Base-by-base conservation (phyloP, 2,888 invertebrate genomes). In the Drosophila villosipedis region DNA sequence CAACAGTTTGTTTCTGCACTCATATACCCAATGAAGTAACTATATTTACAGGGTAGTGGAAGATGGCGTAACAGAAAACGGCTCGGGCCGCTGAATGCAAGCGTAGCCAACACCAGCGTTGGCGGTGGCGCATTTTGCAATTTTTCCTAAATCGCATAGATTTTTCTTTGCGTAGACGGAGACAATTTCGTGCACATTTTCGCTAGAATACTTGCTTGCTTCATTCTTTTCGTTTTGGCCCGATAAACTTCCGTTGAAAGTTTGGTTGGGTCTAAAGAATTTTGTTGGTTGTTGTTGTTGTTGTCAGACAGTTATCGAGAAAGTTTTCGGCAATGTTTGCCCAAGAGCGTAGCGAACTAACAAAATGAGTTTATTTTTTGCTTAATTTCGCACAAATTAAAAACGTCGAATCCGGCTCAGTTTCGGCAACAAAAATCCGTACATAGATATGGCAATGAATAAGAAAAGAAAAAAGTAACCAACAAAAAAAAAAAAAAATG, bases 301-400 rank as follows among this genome's bases (percentile, higher is more conserved):
- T 90, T 88, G 83, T 68, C 76, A 83, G 85, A 86, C 85, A 90
- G 91, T 91, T 86, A 86, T 86, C 85, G 88, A 82, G 89, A 86
- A 86, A 86, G 88, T 86, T 86, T 68, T 71, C 82, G 61, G 69
- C 87, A 70, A 79, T 86, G 90, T 89, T 87, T 85, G 90, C 83
- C 74, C 80, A 80, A 65, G 68, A 83, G 83, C 81, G 85, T 76
- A 71, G 80, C 77, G 80, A 78, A 79, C 85, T 75, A 80, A 86
- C 89, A 80, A 90, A 90, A 90, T 90, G 89, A 86, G 91, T 87
- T 86, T 86, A 89, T 86, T 90, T 85, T 90, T 90, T 90, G 86
- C 91, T 91, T 86, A 89, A 86, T 90, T 86, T 86, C 89, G 89
- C 88, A 90, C 90, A 91, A 86, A 86, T 86, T 86, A 86, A 90